Conservation (phyloP, 2,797 vertebrate genomes). For the Tenualosa thibaudeaui region DNA sequence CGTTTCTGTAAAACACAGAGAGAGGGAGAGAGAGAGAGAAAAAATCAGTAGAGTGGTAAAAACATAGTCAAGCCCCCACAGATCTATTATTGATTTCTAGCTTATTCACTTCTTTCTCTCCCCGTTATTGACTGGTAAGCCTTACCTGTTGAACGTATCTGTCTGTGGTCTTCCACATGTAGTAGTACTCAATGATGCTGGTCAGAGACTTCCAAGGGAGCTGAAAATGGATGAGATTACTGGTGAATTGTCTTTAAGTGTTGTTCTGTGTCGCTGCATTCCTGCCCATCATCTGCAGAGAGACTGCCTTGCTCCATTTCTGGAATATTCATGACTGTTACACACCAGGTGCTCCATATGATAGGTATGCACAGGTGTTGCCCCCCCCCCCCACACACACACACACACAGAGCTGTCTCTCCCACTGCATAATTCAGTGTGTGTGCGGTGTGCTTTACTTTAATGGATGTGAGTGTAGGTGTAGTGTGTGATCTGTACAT, state of each 20-base stretch:
- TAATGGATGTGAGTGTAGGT: background rate
- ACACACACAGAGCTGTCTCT: background rate
- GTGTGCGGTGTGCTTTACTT: background rate
- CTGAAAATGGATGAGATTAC: slow-evolving; percentile 54
- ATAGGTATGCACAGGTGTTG: background rate
- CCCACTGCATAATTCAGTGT: slow-evolving; percentile 13
- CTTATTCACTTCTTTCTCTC: too few relatives aligned
- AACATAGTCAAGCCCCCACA: too few relatives aligned
- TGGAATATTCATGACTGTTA: background rate
- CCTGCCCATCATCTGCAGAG: background rate
- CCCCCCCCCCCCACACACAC: too few relatives aligned
- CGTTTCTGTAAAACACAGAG: slow-evolving; percentile 81
- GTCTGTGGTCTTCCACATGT: slow-evolving; percentile 91
- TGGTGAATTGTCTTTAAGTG: background rate
- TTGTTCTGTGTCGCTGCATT: background rate
- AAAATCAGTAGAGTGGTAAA: background rate
- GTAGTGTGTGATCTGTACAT: background rate
- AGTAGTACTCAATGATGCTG: slow-evolving; percentile 89
- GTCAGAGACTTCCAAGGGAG: slow-evolving; percentile 85
- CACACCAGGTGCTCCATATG: background rate
- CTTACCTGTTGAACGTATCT: slow-evolving; percentile 87
- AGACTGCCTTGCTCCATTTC: background rate
- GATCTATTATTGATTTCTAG: too few relatives aligned
- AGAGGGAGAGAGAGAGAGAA: slow-evolving; percentile 6
- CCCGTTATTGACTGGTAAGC: background rate